These are phyloP conservation scores for Lethenteron reissneri DNA, from an alignment of 2,113 vertebrate species.

Conservation along the genomic window DNA sequence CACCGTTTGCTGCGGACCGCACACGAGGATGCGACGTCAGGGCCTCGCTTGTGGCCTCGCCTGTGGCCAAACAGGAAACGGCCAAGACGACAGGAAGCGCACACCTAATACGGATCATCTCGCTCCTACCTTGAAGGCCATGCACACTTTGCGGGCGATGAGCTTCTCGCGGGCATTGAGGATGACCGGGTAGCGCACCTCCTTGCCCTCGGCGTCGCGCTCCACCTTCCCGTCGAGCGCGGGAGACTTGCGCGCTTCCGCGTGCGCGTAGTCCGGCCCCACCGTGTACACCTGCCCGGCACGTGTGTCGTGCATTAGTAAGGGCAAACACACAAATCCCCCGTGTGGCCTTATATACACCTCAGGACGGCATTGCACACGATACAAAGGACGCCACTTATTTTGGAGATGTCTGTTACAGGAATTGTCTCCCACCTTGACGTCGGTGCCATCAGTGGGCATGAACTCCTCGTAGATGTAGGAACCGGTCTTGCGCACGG, in stretches of 20 bases:
- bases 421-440: slow-evolving; percentile 39
- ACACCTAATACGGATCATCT: too few species aligned
- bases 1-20: slow-evolving; percentile 57
- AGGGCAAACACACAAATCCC: too few species aligned
- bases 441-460: slow-evolving; percentile 92
- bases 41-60: too few species aligned
- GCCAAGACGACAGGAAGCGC: too few species aligned
- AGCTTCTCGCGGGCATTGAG: slow-evolving; percentile 94
- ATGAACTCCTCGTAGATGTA: slow-evolving; percentile 99
- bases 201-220: slow-evolving; percentile 84
- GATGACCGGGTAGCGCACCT: slow-evolving; percentile 94
- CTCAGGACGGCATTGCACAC: too few species aligned
- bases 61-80: too few species aligned
- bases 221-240: slow-evolving; percentile 95
- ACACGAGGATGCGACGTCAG: background rate
- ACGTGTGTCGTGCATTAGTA: background rate
- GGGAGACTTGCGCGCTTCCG: slow-evolving; percentile 83
- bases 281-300: slow-evolving; percentile 70
- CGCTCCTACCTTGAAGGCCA: slow-evolving; percentile 65
- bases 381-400: too few species aligned
- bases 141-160: slow-evolving; percentile 80
- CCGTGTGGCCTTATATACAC: too few species aligned
- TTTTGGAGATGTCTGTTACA: too few species aligned
- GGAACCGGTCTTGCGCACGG: slow-evolving; percentile 80
- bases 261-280: slow-evolving; percentile 85